These are phyloP conservation scores for Tortrix viridana DNA, from an alignment of 2,888 invertebrate species.

Conservation along the genomic window DNA sequence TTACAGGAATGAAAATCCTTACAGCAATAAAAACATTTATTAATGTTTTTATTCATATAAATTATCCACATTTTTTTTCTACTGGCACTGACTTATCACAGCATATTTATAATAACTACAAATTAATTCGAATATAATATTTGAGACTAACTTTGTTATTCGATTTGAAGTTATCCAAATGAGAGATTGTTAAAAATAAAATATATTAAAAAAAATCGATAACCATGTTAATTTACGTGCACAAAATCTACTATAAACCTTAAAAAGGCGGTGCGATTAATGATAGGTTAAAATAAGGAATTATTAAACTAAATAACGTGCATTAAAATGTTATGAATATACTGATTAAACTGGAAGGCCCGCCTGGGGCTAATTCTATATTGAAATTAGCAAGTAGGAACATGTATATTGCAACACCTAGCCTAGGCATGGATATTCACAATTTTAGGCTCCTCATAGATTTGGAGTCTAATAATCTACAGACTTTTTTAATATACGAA, in stretches of 20 bases:
- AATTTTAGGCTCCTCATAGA: neutral
- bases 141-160: constrained; percentile 23
- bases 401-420: constrained; percentile 8
- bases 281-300: too few relatives aligned
- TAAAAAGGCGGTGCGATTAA: too few relatives aligned
- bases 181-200: neutral
- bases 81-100: constrained; percentile 75
- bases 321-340: constrained; percentile 3
- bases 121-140: constrained; percentile 11
- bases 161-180: neutral
- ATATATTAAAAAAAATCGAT: neutral
- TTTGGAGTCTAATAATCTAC: too few relatives aligned
- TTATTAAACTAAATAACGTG: constrained; percentile 14
- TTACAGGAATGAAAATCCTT: too few relatives aligned
- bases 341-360: constrained; percentile 5
- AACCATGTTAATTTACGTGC: too few relatives aligned
- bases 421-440: neutral
- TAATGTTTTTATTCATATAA: neutral
- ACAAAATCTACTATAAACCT: too few relatives aligned
- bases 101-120: constrained; percentile 43
- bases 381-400: constrained; percentile 5
- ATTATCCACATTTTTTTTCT: constrained; percentile 34
- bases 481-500: too few relatives aligned
- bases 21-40: too few relatives aligned
- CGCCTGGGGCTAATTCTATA: constrained; percentile 10